Base-by-base conservation (phyloP, 2,888 invertebrate species). In the Eubasilissa splendida region DNA sequence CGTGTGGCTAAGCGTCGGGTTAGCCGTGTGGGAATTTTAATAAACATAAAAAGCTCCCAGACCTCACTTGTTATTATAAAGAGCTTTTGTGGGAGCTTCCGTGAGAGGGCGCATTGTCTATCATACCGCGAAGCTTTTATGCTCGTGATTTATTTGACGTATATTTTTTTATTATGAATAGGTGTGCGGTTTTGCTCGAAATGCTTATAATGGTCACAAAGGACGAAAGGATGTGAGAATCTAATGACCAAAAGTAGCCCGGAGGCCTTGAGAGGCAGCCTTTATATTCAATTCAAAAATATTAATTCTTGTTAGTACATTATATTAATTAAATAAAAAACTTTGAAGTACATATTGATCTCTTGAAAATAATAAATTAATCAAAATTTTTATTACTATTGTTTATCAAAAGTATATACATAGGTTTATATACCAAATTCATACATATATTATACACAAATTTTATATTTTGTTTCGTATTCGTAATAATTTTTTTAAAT, bases 11-110 rank as follows among this genome's bases (percentile, higher is more conserved):
- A 33, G 33, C 31, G 63, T 12, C 8, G 11, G 33, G 11, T 12
- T 63, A 4, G 4, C 42, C 42, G 58, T 58, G 53, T 63, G 52
- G 14, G 59, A 76, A 52, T 66, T 79, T 80, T 70, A 80, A 76
- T 76, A 76, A 80, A 80, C 68, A 76, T 68, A 76, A 80, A 79
- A 76, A 80, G 52, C 75, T 56, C 53, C 58, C 74, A 42, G 73
- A 71, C 73, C 71, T 33, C 42, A 50, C 71, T 63, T 52, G 73
- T 76, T 76, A 76, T 76, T 76, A 63, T 76, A 54, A 54, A 76
- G 76, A 63, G 76, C 76, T 63, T 76, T 76, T 76, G 63, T 76
- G 76, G 53, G 58, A 65, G 63, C 65, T 63, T 76, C 76, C 76
- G 65, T 22, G 76, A 63, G 76, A 76, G 63, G 60, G 63, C 9